phyloP scores from a whole-genome alignment of 2,888 invertebrate genomes.

The Drosophila gaucha region DNA sequence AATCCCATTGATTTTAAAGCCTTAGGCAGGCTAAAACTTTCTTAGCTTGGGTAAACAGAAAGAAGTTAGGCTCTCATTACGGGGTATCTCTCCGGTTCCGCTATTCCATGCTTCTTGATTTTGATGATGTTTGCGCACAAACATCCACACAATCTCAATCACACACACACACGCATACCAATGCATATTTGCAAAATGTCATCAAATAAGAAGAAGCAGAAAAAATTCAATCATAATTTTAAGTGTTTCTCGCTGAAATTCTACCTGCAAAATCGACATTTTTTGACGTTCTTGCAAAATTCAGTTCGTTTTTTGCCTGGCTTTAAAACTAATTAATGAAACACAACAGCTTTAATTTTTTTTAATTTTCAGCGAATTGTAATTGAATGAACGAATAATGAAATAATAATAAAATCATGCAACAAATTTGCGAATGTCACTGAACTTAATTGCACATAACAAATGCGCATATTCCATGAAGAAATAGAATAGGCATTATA shows the following conservation, averaged over 20 bases:
- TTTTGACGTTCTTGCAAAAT: slow-evolving; percentile 2
- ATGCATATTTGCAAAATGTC: slow-evolving; percentile 2
- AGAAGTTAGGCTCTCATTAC: neutral
- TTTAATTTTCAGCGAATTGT: slow-evolving; percentile 7
- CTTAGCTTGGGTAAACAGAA: too few relatives aligned
- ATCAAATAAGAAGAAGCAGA: slow-evolving; percentile 1
- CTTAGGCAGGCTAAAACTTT: neutral
- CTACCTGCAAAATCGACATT: neutral
- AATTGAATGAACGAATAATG: slow-evolving; percentile 20
- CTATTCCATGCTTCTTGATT: neutral
- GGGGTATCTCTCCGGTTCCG: neutral
- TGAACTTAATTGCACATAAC: slow-evolving; percentile 9
- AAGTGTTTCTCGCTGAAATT: slow-evolving; percentile 15
- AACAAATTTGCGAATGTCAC: neutral
- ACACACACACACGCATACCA: neutral
- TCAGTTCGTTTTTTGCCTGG: slow-evolving; percentile 5
- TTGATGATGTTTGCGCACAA: neutral
- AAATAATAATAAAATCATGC: slow-evolving; percentile 5
- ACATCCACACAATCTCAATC: neutral
- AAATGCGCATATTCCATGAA: neutral
- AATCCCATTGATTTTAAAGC: too few relatives aligned
- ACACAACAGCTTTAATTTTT: neutral
- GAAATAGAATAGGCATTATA: neutral
- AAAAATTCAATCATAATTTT: slow-evolving; percentile 33
- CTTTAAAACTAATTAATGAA: slow-evolving; percentile 42